These are phyloP conservation scores for Antennarius striatus DNA, from an alignment of 2,113 vertebrate genomes.

Conservation along the genomic window DNA sequence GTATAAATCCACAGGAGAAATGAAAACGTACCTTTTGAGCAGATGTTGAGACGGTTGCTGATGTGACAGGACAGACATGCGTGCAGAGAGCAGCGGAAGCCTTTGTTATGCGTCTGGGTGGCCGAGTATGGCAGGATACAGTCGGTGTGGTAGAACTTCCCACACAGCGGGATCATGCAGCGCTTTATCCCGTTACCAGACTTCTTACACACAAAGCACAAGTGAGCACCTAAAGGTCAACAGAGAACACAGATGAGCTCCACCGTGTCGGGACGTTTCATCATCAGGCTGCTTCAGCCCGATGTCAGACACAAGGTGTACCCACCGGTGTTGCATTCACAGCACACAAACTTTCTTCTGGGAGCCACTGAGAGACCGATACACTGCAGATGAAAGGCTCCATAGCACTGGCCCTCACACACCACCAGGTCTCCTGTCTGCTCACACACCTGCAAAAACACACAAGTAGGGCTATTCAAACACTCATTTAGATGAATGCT, in stretches of 20 bases:
- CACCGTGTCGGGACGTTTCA: neutral
- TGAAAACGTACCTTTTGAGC: constrained; percentile 86
- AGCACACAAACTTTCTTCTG: constrained; percentile 92
- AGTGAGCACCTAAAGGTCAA: constrained; percentile 84
- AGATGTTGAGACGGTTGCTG: constrained; percentile 88
- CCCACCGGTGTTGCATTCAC: constrained; percentile 91
- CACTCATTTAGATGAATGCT: too few species aligned
- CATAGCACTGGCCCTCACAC: constrained; percentile 97
- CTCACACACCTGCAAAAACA: constrained; percentile 88
- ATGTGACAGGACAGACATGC: constrained; percentile 94
- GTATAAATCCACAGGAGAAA: neutral
- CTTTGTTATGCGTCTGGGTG: constrained; percentile 88
- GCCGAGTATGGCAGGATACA: constrained; percentile 87
- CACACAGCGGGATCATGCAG: constrained; percentile 93
- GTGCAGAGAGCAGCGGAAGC: constrained; percentile 95
- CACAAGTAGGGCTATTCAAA: constrained; percentile 10
- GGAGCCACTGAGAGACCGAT: constrained; percentile 90
- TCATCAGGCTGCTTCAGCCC: neutral
- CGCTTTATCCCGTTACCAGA: constrained; percentile 89
- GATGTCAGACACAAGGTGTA: neutral
- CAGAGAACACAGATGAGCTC: neutral
- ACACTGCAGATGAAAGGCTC: constrained; percentile 95
- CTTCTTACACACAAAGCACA: constrained; percentile 94
- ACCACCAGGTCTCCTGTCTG: constrained; percentile 91
- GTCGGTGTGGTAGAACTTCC: constrained; percentile 94